A percentile compares a stretch with the other conserved stretches of the same genome.
These are phyloP conservation scores for Dinoponera quadriceps DNA, from an alignment of 1,140 invertebrate species.

Conservation along the genomic window DNA sequence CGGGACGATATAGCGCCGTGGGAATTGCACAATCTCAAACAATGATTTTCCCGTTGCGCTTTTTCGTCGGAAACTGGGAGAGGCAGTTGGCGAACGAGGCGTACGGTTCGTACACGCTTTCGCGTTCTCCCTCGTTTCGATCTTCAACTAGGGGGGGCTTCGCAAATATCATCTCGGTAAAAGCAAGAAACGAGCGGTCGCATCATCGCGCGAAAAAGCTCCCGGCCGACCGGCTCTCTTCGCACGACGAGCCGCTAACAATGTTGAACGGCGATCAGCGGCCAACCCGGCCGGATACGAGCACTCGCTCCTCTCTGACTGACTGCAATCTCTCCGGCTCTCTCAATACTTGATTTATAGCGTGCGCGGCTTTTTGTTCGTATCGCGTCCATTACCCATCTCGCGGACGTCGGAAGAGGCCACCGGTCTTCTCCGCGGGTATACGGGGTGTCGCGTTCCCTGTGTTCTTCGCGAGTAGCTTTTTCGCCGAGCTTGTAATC, in stretches of 20 bases:
- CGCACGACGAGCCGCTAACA: slow-evolving; percentile 30
- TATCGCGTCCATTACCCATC: slow-evolving; percentile 59
- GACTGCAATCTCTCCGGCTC: slow-evolving; percentile 56
- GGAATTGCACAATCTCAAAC: too few species aligned
- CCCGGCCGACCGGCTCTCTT: slow-evolving; percentile 35
- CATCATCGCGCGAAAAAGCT: slow-evolving; percentile 19
- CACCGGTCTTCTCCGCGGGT: slow-evolving; percentile 39
- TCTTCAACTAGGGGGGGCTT: not conserved
- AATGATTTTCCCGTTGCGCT: too few species aligned
- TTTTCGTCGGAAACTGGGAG: not conserved
- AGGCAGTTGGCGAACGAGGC: too few species aligned
- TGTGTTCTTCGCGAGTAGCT: not conserved
- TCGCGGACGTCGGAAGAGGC: slow-evolving; percentile 52
- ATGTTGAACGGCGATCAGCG: slow-evolving; percentile 52
- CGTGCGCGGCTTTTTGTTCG: slow-evolving; percentile 44
- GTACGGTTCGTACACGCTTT: too few species aligned
- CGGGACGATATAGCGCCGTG: too few species aligned
- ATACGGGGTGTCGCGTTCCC: slow-evolving; percentile 48
- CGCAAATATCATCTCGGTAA: slow-evolving; percentile 25
- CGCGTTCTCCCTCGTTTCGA: not conserved
- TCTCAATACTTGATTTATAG: slow-evolving; percentile 59
- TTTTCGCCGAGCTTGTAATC: not conserved
- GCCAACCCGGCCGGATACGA: slow-evolving; percentile 36
- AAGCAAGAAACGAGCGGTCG: slow-evolving; percentile 6
- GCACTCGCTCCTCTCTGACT: slow-evolving; percentile 35